phyloP scores from a whole-genome alignment of 2,797 vertebrate genomes.

The Tamandua tetradactyla region DNA sequence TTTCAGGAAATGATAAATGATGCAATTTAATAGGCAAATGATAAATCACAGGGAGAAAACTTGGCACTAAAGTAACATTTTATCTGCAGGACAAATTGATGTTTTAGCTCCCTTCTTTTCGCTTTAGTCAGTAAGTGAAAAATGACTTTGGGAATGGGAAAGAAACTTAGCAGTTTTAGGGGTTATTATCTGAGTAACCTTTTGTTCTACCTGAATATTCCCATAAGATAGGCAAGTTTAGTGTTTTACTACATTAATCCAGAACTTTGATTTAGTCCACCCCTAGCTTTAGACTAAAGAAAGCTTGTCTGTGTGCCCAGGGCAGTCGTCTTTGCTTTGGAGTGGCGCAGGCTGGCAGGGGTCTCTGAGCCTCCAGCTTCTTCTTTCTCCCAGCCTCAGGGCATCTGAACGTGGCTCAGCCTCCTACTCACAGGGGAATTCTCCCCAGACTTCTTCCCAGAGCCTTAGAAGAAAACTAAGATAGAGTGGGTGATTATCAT shows the following conservation, averaged over 20 bases:
- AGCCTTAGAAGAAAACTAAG: not conserved
- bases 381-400: not conserved
- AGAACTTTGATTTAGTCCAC: not conserved
- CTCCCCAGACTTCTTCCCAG: not conserved
- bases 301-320: not conserved
- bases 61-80: not conserved
- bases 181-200: not conserved
- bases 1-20: slow-evolving; percentile 17
- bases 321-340: not conserved
- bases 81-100: not conserved
- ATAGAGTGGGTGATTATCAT: not conserved
- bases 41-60: slow-evolving; percentile 6
- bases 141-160: not conserved
- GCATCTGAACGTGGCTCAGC: not conserved
- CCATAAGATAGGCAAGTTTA: not conserved
- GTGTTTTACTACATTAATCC: not conserved
- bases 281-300: not conserved
- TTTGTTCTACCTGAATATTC: not conserved
- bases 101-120: not conserved
- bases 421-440: not conserved
- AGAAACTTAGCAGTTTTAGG: not conserved
- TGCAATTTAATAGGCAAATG: slow-evolving; percentile 37
- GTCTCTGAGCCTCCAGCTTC: not conserved
- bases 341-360: not conserved
- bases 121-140: not conserved